Percentiles rank a stretch among this genome's conserved stretches.
These are phyloP conservation scores for Lerema accius DNA, from an alignment of 1,140 invertebrate genomes.

Conservation along the genomic window DNA sequence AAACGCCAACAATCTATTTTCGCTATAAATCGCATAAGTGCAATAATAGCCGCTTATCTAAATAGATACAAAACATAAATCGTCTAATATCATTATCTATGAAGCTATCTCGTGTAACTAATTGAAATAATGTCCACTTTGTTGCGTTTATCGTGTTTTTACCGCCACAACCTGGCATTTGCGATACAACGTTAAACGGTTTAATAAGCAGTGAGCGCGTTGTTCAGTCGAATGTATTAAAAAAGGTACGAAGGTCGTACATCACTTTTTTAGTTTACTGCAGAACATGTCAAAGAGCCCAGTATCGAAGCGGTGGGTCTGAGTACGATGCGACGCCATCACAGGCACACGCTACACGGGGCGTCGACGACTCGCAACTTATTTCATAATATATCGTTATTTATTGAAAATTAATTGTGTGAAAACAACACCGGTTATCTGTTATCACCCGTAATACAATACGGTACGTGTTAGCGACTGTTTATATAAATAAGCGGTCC, in stretches of 20 bases:
- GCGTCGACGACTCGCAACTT: slow-evolving; percentile 50
- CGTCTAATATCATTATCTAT: slow-evolving; percentile 23
- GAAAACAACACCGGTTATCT: slow-evolving; percentile 54
- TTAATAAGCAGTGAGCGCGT: slow-evolving; percentile 39
- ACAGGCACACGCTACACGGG: slow-evolving; percentile 54
- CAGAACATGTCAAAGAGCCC: slow-evolving; percentile 48
- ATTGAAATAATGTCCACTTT: slow-evolving; percentile 42
- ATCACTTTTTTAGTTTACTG: slow-evolving; percentile 37
- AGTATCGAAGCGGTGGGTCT: slow-evolving; percentile 58
- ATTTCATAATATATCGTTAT: slow-evolving; percentile 60
- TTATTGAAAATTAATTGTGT: slow-evolving; percentile 73
- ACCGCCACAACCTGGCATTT: slow-evolving; percentile 33
- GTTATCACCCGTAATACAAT: slow-evolving; percentile 41
- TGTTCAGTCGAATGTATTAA: slow-evolving; percentile 15
- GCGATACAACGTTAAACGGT: slow-evolving; percentile 38
- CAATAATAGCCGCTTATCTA: slow-evolving; percentile 23
- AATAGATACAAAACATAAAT: slow-evolving; percentile 28
- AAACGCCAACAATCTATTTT: slow-evolving; percentile 22
- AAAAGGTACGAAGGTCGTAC: slow-evolving; percentile 31
- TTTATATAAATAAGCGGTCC: slow-evolving; percentile 11
- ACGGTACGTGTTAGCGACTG: slow-evolving; percentile 38
- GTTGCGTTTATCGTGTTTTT: slow-evolving; percentile 37
- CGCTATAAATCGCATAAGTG: slow-evolving; percentile 19
- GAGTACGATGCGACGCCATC: slow-evolving; percentile 45
- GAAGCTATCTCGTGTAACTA: slow-evolving; percentile 32